phyloP scores from a whole-genome alignment of 1,140 invertebrate genomes.

The Cherax quadricarinatus region DNA sequence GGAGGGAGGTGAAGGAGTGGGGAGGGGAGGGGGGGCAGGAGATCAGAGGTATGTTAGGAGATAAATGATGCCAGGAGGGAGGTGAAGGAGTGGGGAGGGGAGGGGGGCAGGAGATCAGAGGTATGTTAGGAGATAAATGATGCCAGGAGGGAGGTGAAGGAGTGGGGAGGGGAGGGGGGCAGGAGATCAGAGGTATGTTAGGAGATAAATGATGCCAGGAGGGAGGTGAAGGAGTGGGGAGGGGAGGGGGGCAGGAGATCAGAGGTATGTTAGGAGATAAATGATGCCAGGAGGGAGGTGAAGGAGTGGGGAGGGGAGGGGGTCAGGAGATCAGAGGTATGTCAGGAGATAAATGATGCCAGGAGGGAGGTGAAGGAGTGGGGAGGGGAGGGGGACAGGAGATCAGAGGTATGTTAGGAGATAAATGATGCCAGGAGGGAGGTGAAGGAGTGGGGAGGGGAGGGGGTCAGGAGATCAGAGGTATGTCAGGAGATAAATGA shows the following conservation, averaged over 20 bases:
- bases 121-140: neutral
- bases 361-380: neutral
- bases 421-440: neutral
- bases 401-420: no score
- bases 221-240: neutral
- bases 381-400: no score
- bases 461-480: no score
- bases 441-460: neutral
- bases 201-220: neutral
- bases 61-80: neutral
- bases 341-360: neutral
- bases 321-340: no score
- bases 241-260: no score
- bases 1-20: neutral
- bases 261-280: neutral
- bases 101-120: no score
- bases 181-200: no score
- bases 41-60: neutral
- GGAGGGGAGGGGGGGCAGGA: no score
- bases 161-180: no score
- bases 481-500: neutral
- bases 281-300: neutral
- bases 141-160: neutral
- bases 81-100: neutral
- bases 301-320: no score